Evolutionary conservation across 2,113 vertebrate genomes (phyloP), one percentile per base, ranked within the genome.

Genomic region (Rhadina sibilatrix): DNA sequence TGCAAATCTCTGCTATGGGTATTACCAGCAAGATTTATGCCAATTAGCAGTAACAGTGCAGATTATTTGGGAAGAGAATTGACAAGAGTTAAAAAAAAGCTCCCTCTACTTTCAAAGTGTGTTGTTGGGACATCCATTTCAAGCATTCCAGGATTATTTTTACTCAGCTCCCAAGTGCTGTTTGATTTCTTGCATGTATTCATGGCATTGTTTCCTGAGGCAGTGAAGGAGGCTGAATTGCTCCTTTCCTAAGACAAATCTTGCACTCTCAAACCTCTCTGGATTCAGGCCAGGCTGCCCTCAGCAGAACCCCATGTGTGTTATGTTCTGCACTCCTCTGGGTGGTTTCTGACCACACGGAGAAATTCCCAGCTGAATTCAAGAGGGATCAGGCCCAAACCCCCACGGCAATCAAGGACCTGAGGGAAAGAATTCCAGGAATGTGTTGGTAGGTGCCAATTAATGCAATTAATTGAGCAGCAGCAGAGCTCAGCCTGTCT

Each of bases 1-100:
- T 80, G 85, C 91, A 97, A 97, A 97, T 97, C 91, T 96, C 83
- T 94, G 56, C 93, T 87, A 79, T 20, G 71, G 80, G 89, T 94
- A 96, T 97, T 95, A 94, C 23, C 11, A 93, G 88, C 59, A 74
- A 96, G 82, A 87, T 77, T 63, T 93, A 83, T 95, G 96, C 79
- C 82, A 95, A 93, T 96, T 97, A 97, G 72, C 84, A 94, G 66
- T 22, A 95, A 95, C 94, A 83, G 56, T 52, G 38, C 63, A 96
- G 83, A 69, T 95, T 90, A 91, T 93, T 81, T 89, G 69, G 65
- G 88, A 89, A 95, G 76, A 87, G 28, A 69, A 91, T 0, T 93
- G 44, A 63, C 80, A 59, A 52, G 47, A 87, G 66, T 75, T 89
- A 87, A 65, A 80, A 84, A 87, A 65, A 80, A 84, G 11, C 61